Evolutionary conservation across 2,797 vertebrate genomes (phyloP), one percentile per base, ranked within the genome.

Genomic region (Cephalopachus bancanus): DNA sequence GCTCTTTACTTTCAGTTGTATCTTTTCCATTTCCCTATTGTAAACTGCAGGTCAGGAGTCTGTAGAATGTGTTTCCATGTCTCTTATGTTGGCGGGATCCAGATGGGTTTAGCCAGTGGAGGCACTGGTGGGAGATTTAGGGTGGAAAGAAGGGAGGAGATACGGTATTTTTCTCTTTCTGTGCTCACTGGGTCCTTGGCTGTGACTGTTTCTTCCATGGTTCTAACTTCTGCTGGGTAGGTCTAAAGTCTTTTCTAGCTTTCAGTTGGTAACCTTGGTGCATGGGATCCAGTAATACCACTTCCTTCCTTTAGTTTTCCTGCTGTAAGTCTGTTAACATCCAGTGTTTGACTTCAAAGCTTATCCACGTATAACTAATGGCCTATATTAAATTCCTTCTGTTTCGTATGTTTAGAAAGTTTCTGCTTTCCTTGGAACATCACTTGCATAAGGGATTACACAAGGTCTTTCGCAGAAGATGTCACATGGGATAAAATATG

Each of bases 401-500:
- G 2, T 78, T 71, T 78, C 16, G 22, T 83, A 30, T 53, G 67
- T 28, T 79, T 72, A 86, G 57, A 79, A 88, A 67, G 10, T 33
- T 79, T 95, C 10, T 84, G 5, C 17, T 60, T 84, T 80, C 37
- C 28, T 91, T 81, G 33, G 44, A 62, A 60, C 19, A 33, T 71
- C 64, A 80, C 26, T 74, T 65, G 3, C 8, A 44, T 12, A 72
- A 65, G 6, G 60, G 74, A 9, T 83, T 91, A 85, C 17, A 37
- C 37, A 55, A 72, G 60, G 44, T 22, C 49, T 80, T 93, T 80
- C 59, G 81, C 65, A 93, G 72, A 44, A 92, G 80, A 71, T 71
- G n/a, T 14, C 33, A 75, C 67, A 81, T 89, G 44, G 76, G 44
- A 69, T 62, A 64, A 89, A 95, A 89, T 15, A 30, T 71, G 28